Evolutionary conservation across 2,888 invertebrate species (phyloP).

Genomic region (Diploptera punctata): DNA sequence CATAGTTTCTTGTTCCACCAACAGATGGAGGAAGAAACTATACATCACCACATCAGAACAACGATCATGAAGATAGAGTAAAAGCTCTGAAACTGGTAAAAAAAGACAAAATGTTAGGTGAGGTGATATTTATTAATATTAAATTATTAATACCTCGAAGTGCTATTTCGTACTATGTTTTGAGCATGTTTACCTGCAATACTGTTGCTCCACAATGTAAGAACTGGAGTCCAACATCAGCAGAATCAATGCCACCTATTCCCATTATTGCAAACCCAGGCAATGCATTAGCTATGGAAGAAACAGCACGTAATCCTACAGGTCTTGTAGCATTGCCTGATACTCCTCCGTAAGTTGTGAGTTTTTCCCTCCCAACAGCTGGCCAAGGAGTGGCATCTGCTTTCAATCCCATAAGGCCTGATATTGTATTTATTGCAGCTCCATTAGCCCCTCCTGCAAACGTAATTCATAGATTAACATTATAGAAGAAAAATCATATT

Average conservation of each 20-base stretch:
- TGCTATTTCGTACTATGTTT: too few relatives aligned
- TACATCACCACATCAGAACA: too few relatives aligned
- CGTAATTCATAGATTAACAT: neutral
- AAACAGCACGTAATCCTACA: conserved; percentile 90
- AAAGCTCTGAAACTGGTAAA: too few relatives aligned
- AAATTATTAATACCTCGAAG: too few relatives aligned
- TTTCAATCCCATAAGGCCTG: conserved; percentile 89
- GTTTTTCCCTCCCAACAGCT: conserved; percentile 76
- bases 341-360: conserved; percentile 94
- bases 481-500: too few relatives aligned
- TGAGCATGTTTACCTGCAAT: conserved; percentile 70
- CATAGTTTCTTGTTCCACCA: too few relatives aligned
- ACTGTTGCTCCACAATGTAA: conserved; percentile 91
- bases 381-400: conserved; percentile 92
- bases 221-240: conserved; percentile 94
- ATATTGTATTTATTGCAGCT: conserved; percentile 97
- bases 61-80: too few relatives aligned
- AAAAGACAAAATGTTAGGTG: too few relatives aligned
- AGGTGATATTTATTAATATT: too few relatives aligned
- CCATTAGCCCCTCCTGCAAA: conserved; percentile 85
- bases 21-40: too few relatives aligned
- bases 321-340: conserved; percentile 95
- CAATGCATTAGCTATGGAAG: conserved; percentile 81
- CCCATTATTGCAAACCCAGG: conserved; percentile 94
- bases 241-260: conserved; percentile 97